These are phyloP conservation scores for Tetraneura akinire DNA, from an alignment of 1,140 invertebrate genomes.

Conservation along the genomic window DNA sequence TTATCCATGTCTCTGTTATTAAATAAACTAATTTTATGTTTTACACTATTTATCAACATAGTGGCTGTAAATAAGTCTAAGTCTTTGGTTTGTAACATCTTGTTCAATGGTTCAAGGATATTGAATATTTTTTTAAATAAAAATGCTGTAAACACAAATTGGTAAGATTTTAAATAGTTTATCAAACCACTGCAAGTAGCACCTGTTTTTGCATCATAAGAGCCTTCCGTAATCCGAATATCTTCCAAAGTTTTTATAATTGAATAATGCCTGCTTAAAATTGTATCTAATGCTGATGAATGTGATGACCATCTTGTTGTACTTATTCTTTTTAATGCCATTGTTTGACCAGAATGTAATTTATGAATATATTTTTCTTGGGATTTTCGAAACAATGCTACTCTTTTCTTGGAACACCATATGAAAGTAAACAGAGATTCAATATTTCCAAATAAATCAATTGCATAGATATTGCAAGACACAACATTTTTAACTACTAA, in stretches of 20 bases:
- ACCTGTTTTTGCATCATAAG: not conserved
- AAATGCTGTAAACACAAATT: no score
- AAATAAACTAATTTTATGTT: no score
- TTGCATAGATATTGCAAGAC: no score
- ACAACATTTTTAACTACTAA: no score
- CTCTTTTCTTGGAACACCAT: not conserved
- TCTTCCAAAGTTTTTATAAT: not conserved
- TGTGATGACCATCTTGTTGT: not conserved
- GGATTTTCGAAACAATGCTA: not conserved
- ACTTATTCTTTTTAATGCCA: not conserved
- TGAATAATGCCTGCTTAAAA: not conserved
- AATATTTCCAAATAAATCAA: conserved; percentile 1
- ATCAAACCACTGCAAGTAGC: no score
- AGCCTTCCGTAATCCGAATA: not conserved
- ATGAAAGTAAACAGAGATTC: not conserved
- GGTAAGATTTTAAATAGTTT: not conserved
- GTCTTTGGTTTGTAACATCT: no score
- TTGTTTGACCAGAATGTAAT: not conserved
- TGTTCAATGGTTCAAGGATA: no score
- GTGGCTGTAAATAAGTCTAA: no score
- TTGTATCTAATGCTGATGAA: not conserved
- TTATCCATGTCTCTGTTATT: no score
- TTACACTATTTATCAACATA: no score
- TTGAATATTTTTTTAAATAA: no score
- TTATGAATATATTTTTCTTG: not conserved